phyloP scores from a whole-genome alignment of 2,113 vertebrate genomes.

The Sinocyclocheilus anophthalmus region DNA sequence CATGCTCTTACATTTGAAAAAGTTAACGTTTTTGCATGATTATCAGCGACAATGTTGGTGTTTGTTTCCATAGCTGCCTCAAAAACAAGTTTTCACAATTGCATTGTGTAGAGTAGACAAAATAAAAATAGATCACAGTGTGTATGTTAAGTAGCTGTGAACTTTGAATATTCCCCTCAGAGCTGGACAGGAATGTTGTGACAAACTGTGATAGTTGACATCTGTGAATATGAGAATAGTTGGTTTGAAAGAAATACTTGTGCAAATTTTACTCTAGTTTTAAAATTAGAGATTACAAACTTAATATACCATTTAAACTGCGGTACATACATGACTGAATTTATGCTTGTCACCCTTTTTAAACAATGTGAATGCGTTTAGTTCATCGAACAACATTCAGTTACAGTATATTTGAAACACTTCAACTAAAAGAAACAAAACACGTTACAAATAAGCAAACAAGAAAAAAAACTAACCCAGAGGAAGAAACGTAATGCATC shows the following conservation, averaged over 20 bases:
- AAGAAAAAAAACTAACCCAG: slow-evolving; percentile 35
- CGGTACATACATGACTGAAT: not conserved
- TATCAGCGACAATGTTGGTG: not conserved
- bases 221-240: not conserved
- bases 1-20: not conserved
- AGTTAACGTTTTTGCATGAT: not conserved
- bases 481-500: slow-evolving; percentile 49
- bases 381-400: not conserved
- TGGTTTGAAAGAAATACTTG: not conserved
- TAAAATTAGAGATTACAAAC: not conserved
- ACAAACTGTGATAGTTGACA: slow-evolving; percentile 23
- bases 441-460: not conserved
- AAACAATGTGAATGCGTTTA: not conserved
- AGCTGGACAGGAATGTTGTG: slow-evolving; percentile 15
- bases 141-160: slow-evolving; percentile 37
- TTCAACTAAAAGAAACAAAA: not conserved
- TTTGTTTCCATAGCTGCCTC: not conserved
- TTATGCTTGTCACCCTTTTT: not conserved
- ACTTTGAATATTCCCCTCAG: not conserved
- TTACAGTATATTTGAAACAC: not conserved
- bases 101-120: not conserved
- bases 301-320: not conserved
- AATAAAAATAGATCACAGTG: slow-evolving; percentile 33
- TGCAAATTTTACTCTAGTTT: not conserved
- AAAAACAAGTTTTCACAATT: not conserved